Percentiles rank a stretch among this genome's conserved stretches.
phyloP scores from a whole-genome alignment of 2,113 vertebrate species.

The Arothron firmamentum region DNA sequence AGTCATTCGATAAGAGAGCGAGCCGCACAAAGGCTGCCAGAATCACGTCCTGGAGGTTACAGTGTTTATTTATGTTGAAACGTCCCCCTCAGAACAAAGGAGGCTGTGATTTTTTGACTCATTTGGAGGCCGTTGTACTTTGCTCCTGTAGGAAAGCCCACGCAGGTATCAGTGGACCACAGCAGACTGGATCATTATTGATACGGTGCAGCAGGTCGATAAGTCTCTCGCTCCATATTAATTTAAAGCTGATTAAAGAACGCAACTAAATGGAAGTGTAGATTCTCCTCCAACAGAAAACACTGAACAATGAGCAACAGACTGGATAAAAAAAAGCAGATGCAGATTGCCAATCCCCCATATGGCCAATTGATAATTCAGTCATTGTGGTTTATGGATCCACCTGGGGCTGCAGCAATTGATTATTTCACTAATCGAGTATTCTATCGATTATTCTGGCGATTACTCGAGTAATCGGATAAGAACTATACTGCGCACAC shows the following conservation, averaged over 20 bases:
- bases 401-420: too few species aligned
- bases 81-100: slow-evolving; percentile 9
- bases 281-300: too few species aligned
- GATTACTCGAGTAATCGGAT: too few species aligned
- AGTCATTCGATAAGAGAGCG: slow-evolving; percentile 32
- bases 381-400: too few species aligned
- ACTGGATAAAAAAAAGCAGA: too few species aligned
- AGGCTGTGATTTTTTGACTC: slow-evolving; percentile 19
- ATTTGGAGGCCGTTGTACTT: slow-evolving; percentile 15
- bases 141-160: slow-evolving; percentile 12
- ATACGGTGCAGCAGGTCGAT: neutral
- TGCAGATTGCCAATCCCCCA: too few species aligned
- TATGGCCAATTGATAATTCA: too few species aligned
- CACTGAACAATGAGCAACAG: too few species aligned
- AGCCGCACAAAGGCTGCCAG: slow-evolving; percentile 13
- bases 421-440: too few species aligned
- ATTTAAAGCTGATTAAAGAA: neutral
- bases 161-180: neutral
- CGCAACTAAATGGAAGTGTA: too few species aligned
- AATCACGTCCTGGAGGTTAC: slow-evolving; percentile 34
- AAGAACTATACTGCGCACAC: too few species aligned
- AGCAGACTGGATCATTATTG: neutral
- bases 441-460: too few species aligned
- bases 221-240: neutral
- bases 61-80: slow-evolving; percentile 41